A percentile compares a stretch with the other conserved stretches of the same genome.
Conservation (phyloP, 2,113 vertebrate species). For the Megalops atlanticus region DNA sequence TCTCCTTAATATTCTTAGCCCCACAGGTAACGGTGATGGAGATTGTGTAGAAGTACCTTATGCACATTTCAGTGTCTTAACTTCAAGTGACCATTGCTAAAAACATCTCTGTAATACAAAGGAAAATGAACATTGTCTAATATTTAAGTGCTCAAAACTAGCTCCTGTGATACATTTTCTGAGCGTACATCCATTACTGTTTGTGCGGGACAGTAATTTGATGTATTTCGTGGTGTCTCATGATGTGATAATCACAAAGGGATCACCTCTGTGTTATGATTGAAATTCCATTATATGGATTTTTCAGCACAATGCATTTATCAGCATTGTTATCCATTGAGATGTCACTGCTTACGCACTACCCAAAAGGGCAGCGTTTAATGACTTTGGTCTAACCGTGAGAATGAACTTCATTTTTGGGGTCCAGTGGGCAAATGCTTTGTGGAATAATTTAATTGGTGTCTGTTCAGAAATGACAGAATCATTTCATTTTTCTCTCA, state of each 20-base stretch:
- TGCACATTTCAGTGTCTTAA: too few relatives aligned
- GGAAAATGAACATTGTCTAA: slow-evolving; percentile 21
- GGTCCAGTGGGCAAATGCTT: slow-evolving; percentile 65
- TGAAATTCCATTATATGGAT: slow-evolving; percentile 49
- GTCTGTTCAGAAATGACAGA: slow-evolving; percentile 50
- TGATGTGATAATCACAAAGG: slow-evolving; percentile 54
- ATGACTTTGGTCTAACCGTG: slow-evolving; percentile 44
- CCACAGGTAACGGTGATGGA: too few relatives aligned
- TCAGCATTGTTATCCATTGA: slow-evolving; percentile 34
- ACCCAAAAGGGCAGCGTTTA: slow-evolving; percentile 39
- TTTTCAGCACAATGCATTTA: slow-evolving; percentile 43
- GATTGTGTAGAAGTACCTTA: too few relatives aligned
- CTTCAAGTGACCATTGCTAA: not conserved
- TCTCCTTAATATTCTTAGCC: too few relatives aligned
- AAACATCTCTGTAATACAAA: not conserved
- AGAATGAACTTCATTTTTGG: slow-evolving; percentile 46
- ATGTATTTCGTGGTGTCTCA: not conserved
- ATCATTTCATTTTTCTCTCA: slow-evolving; percentile 47
- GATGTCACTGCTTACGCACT: slow-evolving; percentile 44
- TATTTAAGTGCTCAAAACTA: not conserved
- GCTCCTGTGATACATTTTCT: not conserved
- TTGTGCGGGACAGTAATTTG: too few relatives aligned
- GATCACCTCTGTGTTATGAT: slow-evolving; percentile 33
- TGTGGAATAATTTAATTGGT: slow-evolving; percentile 73
- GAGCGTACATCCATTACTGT: too few relatives aligned